Evolutionary conservation across 2,113 vertebrate genomes (phyloP).

Genomic region (Pandion haliaetus): DNA sequence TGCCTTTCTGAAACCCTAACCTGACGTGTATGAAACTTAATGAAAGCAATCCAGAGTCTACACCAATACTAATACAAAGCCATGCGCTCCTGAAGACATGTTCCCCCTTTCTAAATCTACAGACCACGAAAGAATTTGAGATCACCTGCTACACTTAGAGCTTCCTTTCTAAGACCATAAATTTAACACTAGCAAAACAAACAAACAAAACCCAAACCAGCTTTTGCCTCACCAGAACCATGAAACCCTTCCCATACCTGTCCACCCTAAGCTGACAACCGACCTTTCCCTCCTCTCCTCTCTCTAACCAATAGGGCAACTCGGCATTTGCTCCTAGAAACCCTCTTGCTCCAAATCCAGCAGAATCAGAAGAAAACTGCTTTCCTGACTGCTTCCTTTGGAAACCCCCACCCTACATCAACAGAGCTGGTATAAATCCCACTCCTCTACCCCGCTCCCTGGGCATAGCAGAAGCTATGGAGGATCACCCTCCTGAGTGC

Average conservation of each 20-base stretch:
- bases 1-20: background rate
- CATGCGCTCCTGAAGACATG: background rate
- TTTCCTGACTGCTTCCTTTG: background rate
- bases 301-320: background rate
- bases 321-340: background rate
- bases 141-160: background rate
- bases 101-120: background rate
- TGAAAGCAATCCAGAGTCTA: background rate
- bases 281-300: background rate
- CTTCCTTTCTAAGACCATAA: background rate
- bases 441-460: background rate
- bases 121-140: background rate
- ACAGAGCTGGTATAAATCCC: background rate
- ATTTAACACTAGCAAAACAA: background rate
- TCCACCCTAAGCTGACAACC: background rate
- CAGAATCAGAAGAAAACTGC: background rate
- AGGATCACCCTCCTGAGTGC: background rate
- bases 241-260: background rate
- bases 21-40: background rate
- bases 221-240: background rate
- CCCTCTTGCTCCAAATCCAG: background rate
- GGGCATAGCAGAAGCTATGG: background rate
- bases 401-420: background rate
- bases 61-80: background rate
- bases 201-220: background rate